Conservation (phyloP, 2,888 invertebrate species). For the Mycogona germanica region DNA sequence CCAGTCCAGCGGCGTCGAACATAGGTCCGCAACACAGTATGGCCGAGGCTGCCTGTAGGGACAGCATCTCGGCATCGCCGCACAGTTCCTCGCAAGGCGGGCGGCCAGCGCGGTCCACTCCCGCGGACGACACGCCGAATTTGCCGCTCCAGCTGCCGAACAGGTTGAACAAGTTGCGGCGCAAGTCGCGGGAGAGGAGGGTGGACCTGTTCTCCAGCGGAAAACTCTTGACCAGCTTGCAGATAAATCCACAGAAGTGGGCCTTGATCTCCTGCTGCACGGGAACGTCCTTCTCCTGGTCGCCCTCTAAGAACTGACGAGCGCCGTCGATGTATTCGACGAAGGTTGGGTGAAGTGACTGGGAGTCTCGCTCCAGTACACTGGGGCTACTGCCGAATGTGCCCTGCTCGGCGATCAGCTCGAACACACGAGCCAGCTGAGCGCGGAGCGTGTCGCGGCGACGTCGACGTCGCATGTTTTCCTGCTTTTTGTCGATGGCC, state of each 20-base stretch:
- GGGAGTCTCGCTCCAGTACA: conserved; percentile 68
- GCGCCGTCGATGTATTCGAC: conserved; percentile 94
- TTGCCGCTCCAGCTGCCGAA: conserved; percentile 92
- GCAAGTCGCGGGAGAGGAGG: conserved; percentile 71
- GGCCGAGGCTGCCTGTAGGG: conserved; percentile 81
- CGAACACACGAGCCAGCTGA: conserved; percentile 80
- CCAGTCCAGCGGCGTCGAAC: conserved; percentile 69
- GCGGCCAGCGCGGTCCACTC: conserved; percentile 2
- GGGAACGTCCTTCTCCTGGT: conserved; percentile 83
- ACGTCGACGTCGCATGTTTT: conserved; percentile 82
- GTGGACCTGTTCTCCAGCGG: conserved; percentile 74
- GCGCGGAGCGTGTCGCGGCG: conserved; percentile 84
- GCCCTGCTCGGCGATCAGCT: conserved; percentile 81
- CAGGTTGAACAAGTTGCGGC: conserved; percentile 75
- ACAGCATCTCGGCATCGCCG: conserved; percentile 41
- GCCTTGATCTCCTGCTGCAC: conserved; percentile 79
- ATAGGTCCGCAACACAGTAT: conserved; percentile 91
- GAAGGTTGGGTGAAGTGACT: conserved; percentile 70
- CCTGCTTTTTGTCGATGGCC: conserved; percentile 95
- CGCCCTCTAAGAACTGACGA: conserved; percentile 76
- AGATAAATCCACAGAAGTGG: conserved; percentile 87
- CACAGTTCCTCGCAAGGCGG: conserved; percentile 30
- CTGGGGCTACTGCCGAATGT: conserved; percentile 71
- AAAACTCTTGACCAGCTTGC: conserved; percentile 87
- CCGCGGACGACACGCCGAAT: conserved; percentile 45